Evolutionary conservation across 2,113 vertebrate genomes (phyloP).

Genomic region (Pardalotus punctatus): DNA sequence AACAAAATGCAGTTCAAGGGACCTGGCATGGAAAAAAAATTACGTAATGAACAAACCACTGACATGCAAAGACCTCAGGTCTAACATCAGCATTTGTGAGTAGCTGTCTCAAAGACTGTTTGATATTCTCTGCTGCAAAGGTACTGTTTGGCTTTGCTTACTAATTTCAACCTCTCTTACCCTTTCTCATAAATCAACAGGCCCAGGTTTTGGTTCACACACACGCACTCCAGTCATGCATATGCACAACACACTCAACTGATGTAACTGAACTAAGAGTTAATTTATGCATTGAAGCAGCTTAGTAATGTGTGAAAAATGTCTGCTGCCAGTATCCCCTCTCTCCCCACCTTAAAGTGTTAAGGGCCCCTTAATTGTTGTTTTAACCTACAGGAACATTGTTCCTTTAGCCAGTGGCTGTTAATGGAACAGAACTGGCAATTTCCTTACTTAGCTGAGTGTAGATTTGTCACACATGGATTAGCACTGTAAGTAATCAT

Average conservation of each 20-base stretch:
- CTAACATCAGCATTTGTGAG: neutral
- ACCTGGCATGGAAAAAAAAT: neutral
- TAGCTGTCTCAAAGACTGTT: neutral
- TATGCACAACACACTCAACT: conserved; percentile 1
- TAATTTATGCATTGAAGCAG: conserved; percentile 55
- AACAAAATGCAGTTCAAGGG: neutral
- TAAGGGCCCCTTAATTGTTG: conserved; percentile 72
- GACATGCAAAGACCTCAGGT: neutral
- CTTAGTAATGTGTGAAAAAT: conserved; percentile 71
- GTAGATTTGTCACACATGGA: conserved; percentile 58
- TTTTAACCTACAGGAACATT: conserved; percentile 74
- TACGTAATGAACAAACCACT: neutral
- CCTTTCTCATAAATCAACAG: conserved; percentile 19
- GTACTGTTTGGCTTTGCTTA: conserved; percentile 18
- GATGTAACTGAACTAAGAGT: conserved; percentile 2
- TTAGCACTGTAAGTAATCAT: conserved; percentile 65
- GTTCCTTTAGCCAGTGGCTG: conserved; percentile 72
- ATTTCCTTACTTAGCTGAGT: conserved; percentile 67
- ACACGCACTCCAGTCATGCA: neutral
- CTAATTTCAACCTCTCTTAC: conserved; percentile 9
- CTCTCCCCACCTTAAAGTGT: neutral
- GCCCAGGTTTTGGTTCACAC: neutral
- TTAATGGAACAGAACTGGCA: conserved; percentile 62
- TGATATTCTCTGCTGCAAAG: neutral
- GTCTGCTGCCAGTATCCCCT: conserved; percentile 27